Percentiles rank a stretch among this genome's conserved stretches.
phyloP scores from a whole-genome alignment of 2,797 vertebrate species.

The Crocodylus rhombifer region DNA sequence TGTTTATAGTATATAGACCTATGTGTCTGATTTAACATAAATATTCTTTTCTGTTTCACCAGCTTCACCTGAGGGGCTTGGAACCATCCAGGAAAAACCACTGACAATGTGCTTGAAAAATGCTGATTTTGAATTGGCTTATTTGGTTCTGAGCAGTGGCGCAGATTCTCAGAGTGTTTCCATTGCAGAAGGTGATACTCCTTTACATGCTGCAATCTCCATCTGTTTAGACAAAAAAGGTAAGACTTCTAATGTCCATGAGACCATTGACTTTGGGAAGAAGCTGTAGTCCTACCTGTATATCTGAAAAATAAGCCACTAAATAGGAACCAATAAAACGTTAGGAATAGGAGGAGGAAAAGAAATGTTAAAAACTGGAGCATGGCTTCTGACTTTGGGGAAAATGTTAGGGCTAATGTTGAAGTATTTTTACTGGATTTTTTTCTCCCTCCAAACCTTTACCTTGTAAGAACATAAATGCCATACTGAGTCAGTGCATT shows the following conservation, averaged over 20 bases:
- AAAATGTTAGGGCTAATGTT: background rate
- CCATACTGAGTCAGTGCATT: too few relatives aligned
- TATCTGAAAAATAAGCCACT: background rate
- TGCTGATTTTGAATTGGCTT: constrained; percentile 76
- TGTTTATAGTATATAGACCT: background rate
- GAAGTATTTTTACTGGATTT: background rate
- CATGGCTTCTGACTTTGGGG: background rate
- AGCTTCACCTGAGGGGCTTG: constrained; percentile 78
- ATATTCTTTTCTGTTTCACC: constrained; percentile 30
- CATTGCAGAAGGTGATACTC: constrained; percentile 78
- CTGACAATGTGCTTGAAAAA: constrained; percentile 75
- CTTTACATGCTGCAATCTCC: constrained; percentile 82
- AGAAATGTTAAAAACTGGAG: background rate
- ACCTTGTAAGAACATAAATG: too few relatives aligned
- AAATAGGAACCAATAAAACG: background rate
- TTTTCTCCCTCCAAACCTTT: too few relatives aligned
- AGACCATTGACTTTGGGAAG: background rate
- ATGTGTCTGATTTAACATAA: background rate
- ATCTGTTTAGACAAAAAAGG: constrained; percentile 80
- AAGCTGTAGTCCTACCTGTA: background rate
- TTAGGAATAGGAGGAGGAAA: background rate
- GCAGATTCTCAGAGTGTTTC: constrained; percentile 75
- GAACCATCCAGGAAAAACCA: constrained; percentile 61
- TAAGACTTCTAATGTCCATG: constrained; percentile 31
- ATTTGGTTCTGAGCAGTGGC: constrained; percentile 79